These are phyloP conservation scores for Netelia fuscicornis DNA, from an alignment of 2,888 invertebrate genomes.

Conservation along the genomic window DNA sequence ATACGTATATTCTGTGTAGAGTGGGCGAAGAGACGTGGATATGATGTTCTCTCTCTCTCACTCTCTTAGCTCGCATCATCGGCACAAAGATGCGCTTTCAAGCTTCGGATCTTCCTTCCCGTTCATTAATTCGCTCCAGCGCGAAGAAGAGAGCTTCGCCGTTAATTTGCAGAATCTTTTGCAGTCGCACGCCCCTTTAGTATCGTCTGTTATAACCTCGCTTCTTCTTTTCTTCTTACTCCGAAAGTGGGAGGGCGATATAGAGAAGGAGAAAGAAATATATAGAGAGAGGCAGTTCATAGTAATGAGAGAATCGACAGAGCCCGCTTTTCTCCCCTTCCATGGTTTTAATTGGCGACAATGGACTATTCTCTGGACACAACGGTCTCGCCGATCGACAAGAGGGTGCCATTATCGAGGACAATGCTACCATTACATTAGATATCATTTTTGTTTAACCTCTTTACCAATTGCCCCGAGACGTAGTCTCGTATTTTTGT, in stretches of 20 bases:
- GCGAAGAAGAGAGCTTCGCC: constrained; percentile 15
- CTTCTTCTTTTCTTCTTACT: not conserved
- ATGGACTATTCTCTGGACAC: constrained; percentile 29
- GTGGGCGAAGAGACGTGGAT: constrained; percentile 13
- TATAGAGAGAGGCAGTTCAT: not conserved
- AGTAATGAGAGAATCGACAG: not conserved
- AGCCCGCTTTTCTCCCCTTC: not conserved
- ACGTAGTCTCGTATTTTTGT: not conserved
- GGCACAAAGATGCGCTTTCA: constrained; percentile 70
- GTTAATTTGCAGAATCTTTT: constrained; percentile 68
- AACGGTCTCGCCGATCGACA: not conserved
- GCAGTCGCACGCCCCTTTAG: constrained; percentile 6
- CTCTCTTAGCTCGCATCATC: constrained; percentile 32
- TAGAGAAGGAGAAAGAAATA: not conserved
- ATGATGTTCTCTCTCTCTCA: not conserved
- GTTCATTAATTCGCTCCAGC: constrained; percentile 68
- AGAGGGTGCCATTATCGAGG: constrained; percentile 22
- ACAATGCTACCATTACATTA: constrained; percentile 3
- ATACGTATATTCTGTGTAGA: constrained; percentile 24
- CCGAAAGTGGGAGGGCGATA: not conserved
- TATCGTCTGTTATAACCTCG: not conserved
- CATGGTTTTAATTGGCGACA: constrained; percentile 38
- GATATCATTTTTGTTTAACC: constrained; percentile 15
- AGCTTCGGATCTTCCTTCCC: constrained; percentile 64
- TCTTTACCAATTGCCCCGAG: not conserved